Evolutionary conservation across 2,113 vertebrate genomes (phyloP), one percentile per base, ranked within the genome.

Genomic region (Alectura lathami): DNA sequence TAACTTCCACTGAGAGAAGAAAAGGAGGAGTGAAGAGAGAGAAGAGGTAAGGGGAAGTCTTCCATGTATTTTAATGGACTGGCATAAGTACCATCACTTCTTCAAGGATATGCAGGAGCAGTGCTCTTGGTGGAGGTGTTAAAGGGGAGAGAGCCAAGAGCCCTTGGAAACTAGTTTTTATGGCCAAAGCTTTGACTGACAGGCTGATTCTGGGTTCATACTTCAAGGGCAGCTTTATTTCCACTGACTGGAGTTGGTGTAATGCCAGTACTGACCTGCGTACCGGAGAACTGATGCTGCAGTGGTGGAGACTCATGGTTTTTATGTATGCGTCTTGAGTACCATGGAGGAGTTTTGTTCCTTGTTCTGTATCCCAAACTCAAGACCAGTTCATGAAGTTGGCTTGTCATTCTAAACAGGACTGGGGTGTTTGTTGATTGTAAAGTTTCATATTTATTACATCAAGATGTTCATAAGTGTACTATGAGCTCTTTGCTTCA

Each of bases 1-100:
- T 95, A 92, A 94, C 88, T 96, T 96, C 93, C 72, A 74, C 87
- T 95, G 89, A 92, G 85, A 89, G 93, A 94, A 83, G 89, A 95
- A 91, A 93, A 94, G 89, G 5, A 86, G 72, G 94, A 95, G 95
- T 95, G 94, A 97, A 95, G 88, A 94, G 79, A 80, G 82, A 93
- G 83, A 91, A 91, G 89, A 95, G 95, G 94, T 95, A 96, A 95
- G 87, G 94, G 66, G 60, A 72, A 83, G 43, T 63, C 68, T 88
- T 88, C 57, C 20, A 6, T 30, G 7, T 68, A 6, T 78, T 90
- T 79, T 78, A 75, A 53, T 78, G 48, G 38, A 51, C 17, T 67
- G n/a, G 30, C 22, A 3, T 66, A 87, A 70, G 29, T 76, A 50
- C 50, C 15, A 6, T 83, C 21, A 14, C 2, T 68, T 38, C 23